These are phyloP conservation scores for Aphaenogaster ashmeadi DNA, from an alignment of 1,140 invertebrate species.

Conservation along the genomic window DNA sequence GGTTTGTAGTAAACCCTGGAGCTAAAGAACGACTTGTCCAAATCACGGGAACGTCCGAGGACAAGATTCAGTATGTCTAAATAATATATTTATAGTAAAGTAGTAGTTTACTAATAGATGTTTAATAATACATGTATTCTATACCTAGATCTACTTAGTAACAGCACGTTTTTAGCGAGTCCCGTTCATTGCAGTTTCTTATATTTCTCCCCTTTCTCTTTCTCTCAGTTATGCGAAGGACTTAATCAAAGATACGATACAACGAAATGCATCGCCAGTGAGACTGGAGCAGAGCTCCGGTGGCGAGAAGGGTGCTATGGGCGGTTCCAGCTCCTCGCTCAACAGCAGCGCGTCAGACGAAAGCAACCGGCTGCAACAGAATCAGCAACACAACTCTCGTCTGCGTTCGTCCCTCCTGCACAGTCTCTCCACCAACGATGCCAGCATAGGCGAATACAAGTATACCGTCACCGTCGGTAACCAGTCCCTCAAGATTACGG, in stretches of 20 bases:
- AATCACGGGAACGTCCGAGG: slow-evolving; percentile 96
- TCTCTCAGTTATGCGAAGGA: slow-evolving; percentile 93
- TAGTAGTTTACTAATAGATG: background rate
- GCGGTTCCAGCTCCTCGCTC: slow-evolving; percentile 90
- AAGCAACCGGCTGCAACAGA: slow-evolving; percentile 86
- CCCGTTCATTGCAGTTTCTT: slow-evolving; percentile 26
- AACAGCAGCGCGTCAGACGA: slow-evolving; percentile 93
- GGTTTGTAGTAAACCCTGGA: slow-evolving; percentile 94
- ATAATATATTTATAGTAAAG: slow-evolving; percentile 42
- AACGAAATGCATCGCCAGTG: slow-evolving; percentile 96
- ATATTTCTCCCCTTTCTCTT: slow-evolving; percentile 35
- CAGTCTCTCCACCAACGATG: slow-evolving; percentile 94
- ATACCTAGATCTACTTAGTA: background rate
- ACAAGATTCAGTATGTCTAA: slow-evolving; percentile 94
- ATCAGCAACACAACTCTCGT: slow-evolving; percentile 80
- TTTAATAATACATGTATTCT: slow-evolving; percentile 32
- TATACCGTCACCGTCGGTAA: slow-evolving; percentile 94
- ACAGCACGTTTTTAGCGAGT: background rate
- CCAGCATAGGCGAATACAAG: slow-evolving; percentile 94
- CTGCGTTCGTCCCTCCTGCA: slow-evolving; percentile 89
- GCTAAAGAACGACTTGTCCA: slow-evolving; percentile 97
- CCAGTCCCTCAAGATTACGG: slow-evolving; percentile 94
- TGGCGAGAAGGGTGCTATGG: slow-evolving; percentile 89
- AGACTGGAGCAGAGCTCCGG: slow-evolving; percentile 89
- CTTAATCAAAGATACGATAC: slow-evolving; percentile 96